Base-by-base conservation (phyloP, 2,888 invertebrate genomes). In the Drosophila neutralis region DNA sequence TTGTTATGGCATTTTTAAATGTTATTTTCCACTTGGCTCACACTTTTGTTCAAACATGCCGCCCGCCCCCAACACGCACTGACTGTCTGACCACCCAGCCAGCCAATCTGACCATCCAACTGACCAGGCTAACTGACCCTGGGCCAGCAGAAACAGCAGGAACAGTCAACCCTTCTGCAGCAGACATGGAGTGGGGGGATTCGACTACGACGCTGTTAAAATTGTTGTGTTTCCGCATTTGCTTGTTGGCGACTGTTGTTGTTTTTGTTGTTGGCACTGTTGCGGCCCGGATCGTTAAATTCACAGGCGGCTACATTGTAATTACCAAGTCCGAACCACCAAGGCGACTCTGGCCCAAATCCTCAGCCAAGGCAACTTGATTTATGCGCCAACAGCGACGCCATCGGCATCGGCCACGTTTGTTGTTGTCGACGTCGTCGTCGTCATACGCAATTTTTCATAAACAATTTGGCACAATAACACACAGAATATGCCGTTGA, bases 11-110 rank as follows among this genome's bases (percentile, higher is more conserved):
- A 75, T 80, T 82, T 88, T 87, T 88, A 90, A 88, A 90, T 88
- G 90, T 89, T 89, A 89, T 88, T 90, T 88, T 90, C 89, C 87
- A 87, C 90, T 90, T 87, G 90, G 84, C 87, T 87, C 87, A 86
- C 89, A 90, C 89, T 87, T 86, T 79, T 83, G 87, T 90, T 78
- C 49, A 86, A 86, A 86, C 83, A 82, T 90, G 78, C 82, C 76
- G 74, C 67, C 81, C 71, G 40, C 56, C 80, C 64, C 54, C 24
- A 24, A 51, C 75, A 77, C 81, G 80, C 87, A 83, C 81, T 54
- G 31, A 48, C 29, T 42, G 31, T 27, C 81, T 53, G 31, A 38
- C n/a, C n/a, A 31, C 27, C n/a, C 40, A 29, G 53, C 57, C 74
- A 60, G 62, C 72, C 78, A 52, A 45, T 48, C 57, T 62, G 42